These are phyloP conservation scores for Philereme transversata DNA, from an alignment of 2,888 invertebrate genomes.

Conservation along the genomic window DNA sequence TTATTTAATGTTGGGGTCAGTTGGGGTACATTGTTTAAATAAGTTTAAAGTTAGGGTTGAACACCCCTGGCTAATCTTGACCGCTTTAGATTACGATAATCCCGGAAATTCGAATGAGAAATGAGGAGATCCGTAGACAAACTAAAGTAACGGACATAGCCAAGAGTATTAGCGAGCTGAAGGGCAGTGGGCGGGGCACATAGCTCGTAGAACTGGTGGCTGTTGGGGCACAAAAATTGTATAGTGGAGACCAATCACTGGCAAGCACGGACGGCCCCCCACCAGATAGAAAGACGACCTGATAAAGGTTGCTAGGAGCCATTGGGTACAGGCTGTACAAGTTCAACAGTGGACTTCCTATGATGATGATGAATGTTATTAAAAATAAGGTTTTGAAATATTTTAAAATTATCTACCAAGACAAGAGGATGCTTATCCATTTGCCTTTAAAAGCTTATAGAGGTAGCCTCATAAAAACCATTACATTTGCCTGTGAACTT, in stretches of 20 bases:
- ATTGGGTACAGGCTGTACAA: too few relatives aligned
- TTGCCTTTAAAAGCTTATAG: slow-evolving; percentile 27
- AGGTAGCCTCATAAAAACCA: slow-evolving; percentile 4
- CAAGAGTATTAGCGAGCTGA: too few relatives aligned
- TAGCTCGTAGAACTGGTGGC: too few relatives aligned
- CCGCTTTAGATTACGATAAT: slow-evolving; percentile 34
- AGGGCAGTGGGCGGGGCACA: too few relatives aligned
- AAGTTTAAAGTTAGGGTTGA: slow-evolving; percentile 68
- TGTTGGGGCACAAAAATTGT: too few relatives aligned
- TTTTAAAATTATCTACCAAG: slow-evolving; percentile 22
- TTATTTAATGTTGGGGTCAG: slow-evolving; percentile 76
- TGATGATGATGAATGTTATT: too few relatives aligned
- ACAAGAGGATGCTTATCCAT: slow-evolving; percentile 28
- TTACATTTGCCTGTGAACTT: slow-evolving; percentile 1
- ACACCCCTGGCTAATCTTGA: slow-evolving; percentile 49
- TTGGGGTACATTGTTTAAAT: slow-evolving; percentile 63
- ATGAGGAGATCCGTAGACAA: too few relatives aligned
- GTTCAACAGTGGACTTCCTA: too few relatives aligned
- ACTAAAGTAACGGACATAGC: too few relatives aligned
- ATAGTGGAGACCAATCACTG: slow-evolving; percentile 1
- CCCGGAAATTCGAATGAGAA: slow-evolving; percentile 13
- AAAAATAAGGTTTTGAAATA: background rate
- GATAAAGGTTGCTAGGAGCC: too few relatives aligned
- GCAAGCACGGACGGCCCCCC: too few relatives aligned
- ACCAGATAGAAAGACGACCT: too few relatives aligned